phyloP scores from a whole-genome alignment of 2,888 invertebrate species.

The Mesorhabditis spiculigera region DNA sequence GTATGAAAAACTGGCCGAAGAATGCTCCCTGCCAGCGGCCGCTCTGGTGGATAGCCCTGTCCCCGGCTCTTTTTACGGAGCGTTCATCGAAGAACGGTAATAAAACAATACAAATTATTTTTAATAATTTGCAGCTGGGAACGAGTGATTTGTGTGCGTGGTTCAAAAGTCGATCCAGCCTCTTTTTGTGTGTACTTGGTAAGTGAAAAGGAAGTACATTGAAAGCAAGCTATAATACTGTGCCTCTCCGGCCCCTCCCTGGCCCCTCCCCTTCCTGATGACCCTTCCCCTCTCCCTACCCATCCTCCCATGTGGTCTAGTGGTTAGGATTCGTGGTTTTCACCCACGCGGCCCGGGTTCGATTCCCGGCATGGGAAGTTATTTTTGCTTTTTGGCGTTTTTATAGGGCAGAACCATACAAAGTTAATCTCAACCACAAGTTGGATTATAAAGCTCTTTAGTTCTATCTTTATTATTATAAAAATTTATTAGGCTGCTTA shows the following conservation, averaged over 20 bases:
- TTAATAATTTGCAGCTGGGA: conserved; percentile 25
- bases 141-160: conserved; percentile 31
- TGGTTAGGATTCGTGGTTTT: conserved; percentile 56
- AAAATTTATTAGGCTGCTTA: too few species aligned
- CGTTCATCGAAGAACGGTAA: not conserved
- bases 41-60: conserved; percentile 14
- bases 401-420: too few species aligned
- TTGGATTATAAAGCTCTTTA: too few species aligned
- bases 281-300: too few species aligned
- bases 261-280: too few species aligned
- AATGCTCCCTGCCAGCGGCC: conserved; percentile 27
- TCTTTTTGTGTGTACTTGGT: conserved; percentile 7
- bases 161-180: conserved; percentile 33
- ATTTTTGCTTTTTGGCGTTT: conserved; percentile 10
- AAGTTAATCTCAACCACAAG: too few species aligned
- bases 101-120: not conserved
- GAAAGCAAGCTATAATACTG: too few species aligned
- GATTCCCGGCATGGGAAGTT: conserved; percentile 54
- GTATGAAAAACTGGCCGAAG: conserved; percentile 38
- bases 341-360: conserved; percentile 56
- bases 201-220: not conserved
- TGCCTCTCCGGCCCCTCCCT: too few species aligned
- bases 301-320: conserved; percentile 48
- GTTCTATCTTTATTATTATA: too few species aligned
- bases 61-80: conserved; percentile 5